Percentiles rank a stretch among this genome's conserved stretches.
These are phyloP conservation scores for Onychorhynchus coronatus DNA, from an alignment of 2,113 vertebrate species.

Conservation along the genomic window DNA sequence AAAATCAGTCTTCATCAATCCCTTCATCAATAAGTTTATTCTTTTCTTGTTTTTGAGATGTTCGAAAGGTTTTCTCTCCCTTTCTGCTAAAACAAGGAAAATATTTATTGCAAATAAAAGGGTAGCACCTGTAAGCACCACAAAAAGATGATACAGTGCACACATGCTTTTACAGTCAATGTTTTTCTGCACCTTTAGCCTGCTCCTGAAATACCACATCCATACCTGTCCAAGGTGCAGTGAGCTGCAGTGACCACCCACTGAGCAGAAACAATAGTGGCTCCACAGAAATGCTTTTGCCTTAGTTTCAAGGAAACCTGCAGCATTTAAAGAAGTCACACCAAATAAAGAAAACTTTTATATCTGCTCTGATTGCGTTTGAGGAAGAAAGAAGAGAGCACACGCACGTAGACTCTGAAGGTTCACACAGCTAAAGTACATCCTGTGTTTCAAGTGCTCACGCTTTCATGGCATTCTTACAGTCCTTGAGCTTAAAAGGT, in stretches of 20 bases:
- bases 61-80: background rate
- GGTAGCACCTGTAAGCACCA: background rate
- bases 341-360: background rate
- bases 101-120: background rate
- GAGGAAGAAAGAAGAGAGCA: background rate
- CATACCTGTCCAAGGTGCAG: slow-evolving; percentile 76
- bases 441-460: background rate
- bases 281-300: slow-evolving; percentile 84
- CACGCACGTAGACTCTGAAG: background rate
- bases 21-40: background rate
- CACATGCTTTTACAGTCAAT: background rate
- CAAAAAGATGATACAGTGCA: background rate
- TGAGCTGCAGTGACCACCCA: slow-evolving; percentile 88
- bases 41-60: background rate
- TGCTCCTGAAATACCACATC: background rate
- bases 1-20: background rate
- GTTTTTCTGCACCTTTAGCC: background rate
- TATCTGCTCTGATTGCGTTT: background rate
- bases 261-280: slow-evolving; percentile 78
- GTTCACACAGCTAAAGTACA: background rate
- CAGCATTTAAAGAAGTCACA: background rate
- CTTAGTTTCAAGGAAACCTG: slow-evolving; percentile 83
- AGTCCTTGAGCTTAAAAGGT: background rate
- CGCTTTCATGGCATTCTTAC: background rate
- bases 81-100: background rate